A percentile compares a stretch with the other conserved stretches of the same genome.
Evolutionary conservation across 2,888 invertebrate species (phyloP).

Genomic region (Druceiella hillmani): DNA sequence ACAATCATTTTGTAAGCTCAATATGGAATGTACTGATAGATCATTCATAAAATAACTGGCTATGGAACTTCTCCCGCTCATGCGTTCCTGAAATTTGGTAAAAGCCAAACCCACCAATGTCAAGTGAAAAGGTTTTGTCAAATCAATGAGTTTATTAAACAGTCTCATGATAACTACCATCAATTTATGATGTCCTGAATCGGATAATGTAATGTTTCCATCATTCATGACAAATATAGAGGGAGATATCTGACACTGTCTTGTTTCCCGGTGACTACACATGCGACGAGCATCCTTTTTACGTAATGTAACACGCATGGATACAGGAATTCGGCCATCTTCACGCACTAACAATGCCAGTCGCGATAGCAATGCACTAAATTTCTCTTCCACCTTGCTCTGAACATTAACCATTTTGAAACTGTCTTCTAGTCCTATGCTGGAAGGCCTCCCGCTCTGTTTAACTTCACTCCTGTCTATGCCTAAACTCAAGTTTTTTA

Average conservation of each 20-base stretch:
- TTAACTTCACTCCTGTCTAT: conserved; percentile 68
- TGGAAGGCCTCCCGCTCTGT: conserved; percentile 69
- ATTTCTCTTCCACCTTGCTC: conserved; percentile 68
- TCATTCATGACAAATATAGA: conserved; percentile 54
- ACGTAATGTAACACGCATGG: conserved; percentile 67
- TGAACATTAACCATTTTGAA: conserved; percentile 68
- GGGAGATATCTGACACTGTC: conserved; percentile 67
- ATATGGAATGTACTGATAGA: conserved; percentile 72
- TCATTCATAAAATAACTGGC: conserved; percentile 72
- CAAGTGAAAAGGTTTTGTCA: conserved; percentile 70
- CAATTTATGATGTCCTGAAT: conserved; percentile 58
- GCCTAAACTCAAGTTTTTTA: conserved; percentile 69
- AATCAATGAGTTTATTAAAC: conserved; percentile 67
- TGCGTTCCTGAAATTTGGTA: conserved; percentile 71
- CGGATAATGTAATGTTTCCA: conserved; percentile 45
- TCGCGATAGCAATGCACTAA: conserved; percentile 62
- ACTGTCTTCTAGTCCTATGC: conserved; percentile 75
- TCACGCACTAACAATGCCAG: conserved; percentile 66
- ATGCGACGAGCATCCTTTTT: conserved; percentile 64
- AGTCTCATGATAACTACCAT: conserved; percentile 66
- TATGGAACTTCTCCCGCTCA: conserved; percentile 64
- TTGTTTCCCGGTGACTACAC: conserved; percentile 66
- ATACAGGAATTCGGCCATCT: conserved; percentile 73
- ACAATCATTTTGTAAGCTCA: conserved; percentile 57
- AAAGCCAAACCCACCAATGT: conserved; percentile 77